These are phyloP conservation scores for Amphimallon solstitiale DNA, from an alignment of 2,888 invertebrate species.

Conservation along the genomic window DNA sequence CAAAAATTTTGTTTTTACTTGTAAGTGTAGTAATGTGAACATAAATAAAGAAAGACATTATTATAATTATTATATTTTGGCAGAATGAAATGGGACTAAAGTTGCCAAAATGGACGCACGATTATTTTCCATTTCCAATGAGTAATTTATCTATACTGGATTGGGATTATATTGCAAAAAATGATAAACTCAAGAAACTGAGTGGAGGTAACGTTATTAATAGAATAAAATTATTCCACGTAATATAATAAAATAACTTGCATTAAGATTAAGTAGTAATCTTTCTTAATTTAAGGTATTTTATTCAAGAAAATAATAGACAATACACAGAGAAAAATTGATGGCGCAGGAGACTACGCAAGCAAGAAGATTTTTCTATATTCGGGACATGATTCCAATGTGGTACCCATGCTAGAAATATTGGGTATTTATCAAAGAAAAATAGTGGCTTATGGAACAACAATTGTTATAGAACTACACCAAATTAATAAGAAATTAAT, in stretches of 20 bases:
- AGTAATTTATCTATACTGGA: slow-evolving; percentile 13
- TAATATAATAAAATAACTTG: neutral
- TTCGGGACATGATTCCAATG: slow-evolving; percentile 36
- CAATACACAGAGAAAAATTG: slow-evolving; percentile 8
- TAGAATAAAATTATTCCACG: neutral
- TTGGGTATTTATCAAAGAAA: slow-evolving; percentile 15
- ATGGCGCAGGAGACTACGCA: neutral
- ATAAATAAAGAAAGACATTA: neutral
- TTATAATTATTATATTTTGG: too few species aligned
- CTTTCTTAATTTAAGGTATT: neutral
- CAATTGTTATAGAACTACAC: slow-evolving; percentile 14
- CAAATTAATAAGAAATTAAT: slow-evolving; percentile 15
- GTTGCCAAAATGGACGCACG: slow-evolving; percentile 2
- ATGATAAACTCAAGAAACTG: slow-evolving; percentile 1
- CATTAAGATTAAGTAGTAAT: neutral
- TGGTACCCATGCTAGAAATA: slow-evolving; percentile 27
- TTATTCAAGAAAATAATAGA: slow-evolving; percentile 10
- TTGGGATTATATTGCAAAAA: slow-evolving; percentile 23
- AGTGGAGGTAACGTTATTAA: neutral
- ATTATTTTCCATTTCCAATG: slow-evolving; percentile 10
- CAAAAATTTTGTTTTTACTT: too few species aligned
- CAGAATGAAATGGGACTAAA: slow-evolving; percentile 13
- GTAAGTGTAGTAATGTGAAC: neutral
- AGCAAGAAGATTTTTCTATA: slow-evolving; percentile 24
- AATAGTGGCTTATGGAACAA: slow-evolving; percentile 9